These are phyloP conservation scores for Anolis apletophallus DNA, from an alignment of 2,797 vertebrate genomes.

Conservation along the genomic window DNA sequence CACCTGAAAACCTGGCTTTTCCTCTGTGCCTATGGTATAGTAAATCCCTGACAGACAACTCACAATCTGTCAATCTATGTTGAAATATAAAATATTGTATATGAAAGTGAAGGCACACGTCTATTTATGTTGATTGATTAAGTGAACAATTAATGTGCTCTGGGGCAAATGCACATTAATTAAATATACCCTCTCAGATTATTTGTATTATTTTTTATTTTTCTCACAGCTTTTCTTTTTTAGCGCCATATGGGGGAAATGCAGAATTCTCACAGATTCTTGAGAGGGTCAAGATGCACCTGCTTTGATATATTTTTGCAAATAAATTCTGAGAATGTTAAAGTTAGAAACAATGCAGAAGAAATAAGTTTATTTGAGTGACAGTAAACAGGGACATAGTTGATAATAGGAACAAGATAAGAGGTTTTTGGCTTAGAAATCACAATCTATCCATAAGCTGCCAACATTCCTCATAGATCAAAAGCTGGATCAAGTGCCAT, in stretches of 20 bases:
- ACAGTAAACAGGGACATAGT: neutral
- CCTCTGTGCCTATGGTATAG: too few species aligned
- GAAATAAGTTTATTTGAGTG: neutral
- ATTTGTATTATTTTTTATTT: neutral
- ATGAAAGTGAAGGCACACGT: too few species aligned
- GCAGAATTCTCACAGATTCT: neutral
- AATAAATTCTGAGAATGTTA: neutral
- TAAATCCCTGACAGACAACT: too few species aligned
- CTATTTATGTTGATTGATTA: too few species aligned
- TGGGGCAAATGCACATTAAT: slow-evolving; percentile 54
- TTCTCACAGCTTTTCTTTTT: slow-evolving; percentile 33
- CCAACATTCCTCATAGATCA: slow-evolving; percentile 10
- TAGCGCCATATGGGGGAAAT: slow-evolving; percentile 20
- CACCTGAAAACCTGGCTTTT: too few species aligned
- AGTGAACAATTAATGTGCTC: too few species aligned
- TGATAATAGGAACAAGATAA: neutral
- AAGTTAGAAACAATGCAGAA: neutral
- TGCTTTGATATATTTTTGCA: slow-evolving; percentile 14
- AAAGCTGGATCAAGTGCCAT: neutral
- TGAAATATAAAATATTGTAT: too few species aligned
- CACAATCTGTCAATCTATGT: too few species aligned
- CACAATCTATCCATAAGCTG: neutral
- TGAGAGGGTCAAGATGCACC: neutral
- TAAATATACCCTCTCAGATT: neutral
- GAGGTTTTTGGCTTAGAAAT: too few species aligned